phyloP scores from a whole-genome alignment of 2,797 vertebrate genomes.

The Eulemur coronatus region DNA sequence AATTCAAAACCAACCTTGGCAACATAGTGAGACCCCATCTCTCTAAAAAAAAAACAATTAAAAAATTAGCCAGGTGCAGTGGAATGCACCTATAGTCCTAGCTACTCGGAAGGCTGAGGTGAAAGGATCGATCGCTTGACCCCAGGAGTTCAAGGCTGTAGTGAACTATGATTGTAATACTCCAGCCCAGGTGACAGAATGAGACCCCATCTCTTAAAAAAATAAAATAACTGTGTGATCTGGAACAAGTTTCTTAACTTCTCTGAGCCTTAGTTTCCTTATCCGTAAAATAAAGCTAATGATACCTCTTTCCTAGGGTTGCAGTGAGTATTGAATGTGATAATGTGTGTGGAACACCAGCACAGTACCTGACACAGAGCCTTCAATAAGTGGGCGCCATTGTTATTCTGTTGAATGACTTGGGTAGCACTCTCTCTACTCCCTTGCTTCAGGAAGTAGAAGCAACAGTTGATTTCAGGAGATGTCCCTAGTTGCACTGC shows the following conservation, averaged over 20 bases:
- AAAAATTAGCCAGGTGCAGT: background rate
- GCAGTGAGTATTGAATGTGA: background rate
- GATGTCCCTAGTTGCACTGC: background rate
- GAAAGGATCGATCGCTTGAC: background rate
- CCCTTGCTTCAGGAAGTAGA: background rate
- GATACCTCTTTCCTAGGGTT: background rate
- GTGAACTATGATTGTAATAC: background rate
- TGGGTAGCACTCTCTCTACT: background rate
- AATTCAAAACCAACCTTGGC: background rate
- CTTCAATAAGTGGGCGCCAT: background rate
- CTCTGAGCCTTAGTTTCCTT: background rate
- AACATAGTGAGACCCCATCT: background rate
- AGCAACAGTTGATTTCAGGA: background rate
- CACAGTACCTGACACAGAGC: background rate
- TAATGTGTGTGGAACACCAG: background rate
- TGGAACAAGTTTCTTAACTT: background rate
- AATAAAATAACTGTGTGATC: background rate
- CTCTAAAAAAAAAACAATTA: background rate
- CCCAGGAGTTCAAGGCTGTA: background rate
- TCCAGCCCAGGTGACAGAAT: background rate
- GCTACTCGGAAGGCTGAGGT: background rate
- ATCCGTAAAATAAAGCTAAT: background rate
- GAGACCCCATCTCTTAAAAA: background rate
- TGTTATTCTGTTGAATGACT: background rate
- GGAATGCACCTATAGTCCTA: background rate